Percentiles rank a stretch among this genome's conserved stretches.
phyloP scores from a whole-genome alignment of 2,888 invertebrate species.

The Neoscelio sp. region DNA sequence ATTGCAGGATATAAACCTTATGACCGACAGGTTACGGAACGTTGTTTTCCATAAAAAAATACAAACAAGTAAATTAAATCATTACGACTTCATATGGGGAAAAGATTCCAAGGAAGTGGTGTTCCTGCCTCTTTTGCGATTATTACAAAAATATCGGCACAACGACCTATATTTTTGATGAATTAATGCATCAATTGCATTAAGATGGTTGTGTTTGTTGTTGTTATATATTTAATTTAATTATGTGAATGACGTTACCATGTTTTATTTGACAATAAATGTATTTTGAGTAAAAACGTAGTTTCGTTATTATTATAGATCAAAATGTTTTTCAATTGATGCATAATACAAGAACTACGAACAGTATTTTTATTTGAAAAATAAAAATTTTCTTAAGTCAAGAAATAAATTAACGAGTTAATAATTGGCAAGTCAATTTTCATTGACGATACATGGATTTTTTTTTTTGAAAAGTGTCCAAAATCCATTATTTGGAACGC shows the following conservation, averaged over 20 bases:
- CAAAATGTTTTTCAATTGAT: background rate
- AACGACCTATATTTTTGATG: constrained; percentile 47
- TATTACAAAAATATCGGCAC: constrained; percentile 74
- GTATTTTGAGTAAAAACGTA: constrained; percentile 7
- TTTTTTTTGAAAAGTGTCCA: too few species aligned
- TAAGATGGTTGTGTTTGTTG: constrained; percentile 37
- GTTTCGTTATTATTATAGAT: too few species aligned
- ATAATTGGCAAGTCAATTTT: too few species aligned
- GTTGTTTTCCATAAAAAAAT: constrained; percentile 75
- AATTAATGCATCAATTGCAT: constrained; percentile 36
- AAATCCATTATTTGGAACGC: too few species aligned
- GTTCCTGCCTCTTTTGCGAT: constrained; percentile 74
- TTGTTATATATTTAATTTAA: constrained; percentile 47
- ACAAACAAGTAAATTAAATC: constrained; percentile 73
- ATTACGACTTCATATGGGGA: constrained; percentile 81
- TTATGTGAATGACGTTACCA: constrained; percentile 20
- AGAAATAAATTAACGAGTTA: too few species aligned
- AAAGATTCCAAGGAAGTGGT: constrained; percentile 73
- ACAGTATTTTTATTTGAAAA: too few species aligned
- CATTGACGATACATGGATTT: too few species aligned
- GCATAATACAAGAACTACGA: too few species aligned
- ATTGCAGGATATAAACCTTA: constrained; percentile 74
- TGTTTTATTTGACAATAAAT: constrained; percentile 13
- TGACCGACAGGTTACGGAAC: constrained; percentile 71
- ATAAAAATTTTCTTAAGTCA: too few species aligned